Conservation (phyloP, 2,797 vertebrate species). For the Crocidura indochinensis region DNA sequence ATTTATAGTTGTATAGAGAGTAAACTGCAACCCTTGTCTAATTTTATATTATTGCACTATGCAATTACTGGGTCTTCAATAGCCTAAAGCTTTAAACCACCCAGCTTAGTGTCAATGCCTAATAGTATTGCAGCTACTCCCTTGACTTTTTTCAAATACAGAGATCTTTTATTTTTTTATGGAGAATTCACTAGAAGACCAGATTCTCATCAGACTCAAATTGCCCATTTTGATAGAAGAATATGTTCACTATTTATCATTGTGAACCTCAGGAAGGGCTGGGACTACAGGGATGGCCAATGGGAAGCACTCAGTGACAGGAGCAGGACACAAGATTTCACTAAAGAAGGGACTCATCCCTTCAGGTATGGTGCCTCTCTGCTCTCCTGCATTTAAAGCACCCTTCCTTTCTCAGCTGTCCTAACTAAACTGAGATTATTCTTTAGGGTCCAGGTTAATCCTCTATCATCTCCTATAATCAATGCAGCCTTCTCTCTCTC, state of each 20-base stretch:
- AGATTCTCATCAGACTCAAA: constrained; percentile 10
- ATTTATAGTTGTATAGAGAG: not conserved
- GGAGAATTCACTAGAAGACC: constrained; percentile 54
- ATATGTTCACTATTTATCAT: constrained; percentile 15
- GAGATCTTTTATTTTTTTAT: constrained; percentile 64
- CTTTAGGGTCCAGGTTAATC: constrained; percentile 6
- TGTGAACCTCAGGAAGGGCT: not conserved
- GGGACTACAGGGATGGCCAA: not conserved
- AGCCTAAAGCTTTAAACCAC: constrained; percentile 8
- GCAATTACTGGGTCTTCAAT: constrained; percentile 45
- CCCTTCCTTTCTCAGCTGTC: not conserved
- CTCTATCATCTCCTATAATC: not conserved
- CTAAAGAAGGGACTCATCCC: too few species aligned
- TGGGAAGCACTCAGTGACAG: not conserved
- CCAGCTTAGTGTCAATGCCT: constrained; percentile 23
- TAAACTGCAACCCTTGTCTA: constrained; percentile 1
- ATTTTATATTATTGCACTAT: constrained; percentile 3
- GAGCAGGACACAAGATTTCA: not conserved
- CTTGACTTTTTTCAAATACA: constrained; percentile 61
- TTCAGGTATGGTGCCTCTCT: not conserved
- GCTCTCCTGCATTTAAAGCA: not conserved
- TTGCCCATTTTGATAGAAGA: constrained; percentile 21
- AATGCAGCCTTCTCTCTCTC: not conserved
- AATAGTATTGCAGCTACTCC: constrained; percentile 2
- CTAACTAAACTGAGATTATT: not conserved